Evolutionary conservation across 2,888 invertebrate genomes (phyloP).

Genomic region (Yponomeuta plumbellus): DNA sequence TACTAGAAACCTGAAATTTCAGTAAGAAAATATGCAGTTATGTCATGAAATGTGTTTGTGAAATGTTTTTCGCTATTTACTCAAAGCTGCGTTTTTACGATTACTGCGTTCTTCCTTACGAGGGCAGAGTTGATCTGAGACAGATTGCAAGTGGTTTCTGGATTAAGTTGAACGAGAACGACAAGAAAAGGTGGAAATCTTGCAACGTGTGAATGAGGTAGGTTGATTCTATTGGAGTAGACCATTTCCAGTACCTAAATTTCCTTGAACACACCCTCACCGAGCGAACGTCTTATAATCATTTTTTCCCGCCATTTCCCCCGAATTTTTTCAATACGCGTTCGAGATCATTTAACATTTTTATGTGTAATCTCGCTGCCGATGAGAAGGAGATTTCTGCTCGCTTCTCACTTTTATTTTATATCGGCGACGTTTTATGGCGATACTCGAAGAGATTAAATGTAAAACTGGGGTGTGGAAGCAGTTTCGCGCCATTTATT

Average conservation of each 20-base stretch:
- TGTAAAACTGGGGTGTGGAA: constrained; percentile 54
- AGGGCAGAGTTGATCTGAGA: no score
- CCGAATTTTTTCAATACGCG: constrained; percentile 72
- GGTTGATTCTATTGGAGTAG: no score
- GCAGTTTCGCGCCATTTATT: constrained; percentile 39
- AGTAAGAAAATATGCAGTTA: no score
- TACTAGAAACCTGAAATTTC: no score
- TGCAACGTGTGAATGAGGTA: no score
- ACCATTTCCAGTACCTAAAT: neutral
- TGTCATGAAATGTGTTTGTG: no score
- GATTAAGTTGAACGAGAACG: no score
- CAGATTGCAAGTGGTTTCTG: no score
- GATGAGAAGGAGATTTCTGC: constrained; percentile 66
- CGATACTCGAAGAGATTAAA: constrained; percentile 70
- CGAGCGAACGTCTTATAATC: constrained; percentile 29
- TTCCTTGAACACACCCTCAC: constrained; percentile 27
- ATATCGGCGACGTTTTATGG: constrained; percentile 61
- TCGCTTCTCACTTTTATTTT: constrained; percentile 58
- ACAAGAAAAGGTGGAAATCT: no score
- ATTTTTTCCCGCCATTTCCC: constrained; percentile 61
- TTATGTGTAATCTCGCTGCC: constrained; percentile 73
- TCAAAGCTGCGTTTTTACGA: no score
- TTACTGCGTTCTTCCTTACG: no score
- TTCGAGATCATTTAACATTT: constrained; percentile 75
- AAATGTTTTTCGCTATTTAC: no score